Evolutionary conservation across 2,113 vertebrate genomes (phyloP).

Genomic region (Urocolius indicus): DNA sequence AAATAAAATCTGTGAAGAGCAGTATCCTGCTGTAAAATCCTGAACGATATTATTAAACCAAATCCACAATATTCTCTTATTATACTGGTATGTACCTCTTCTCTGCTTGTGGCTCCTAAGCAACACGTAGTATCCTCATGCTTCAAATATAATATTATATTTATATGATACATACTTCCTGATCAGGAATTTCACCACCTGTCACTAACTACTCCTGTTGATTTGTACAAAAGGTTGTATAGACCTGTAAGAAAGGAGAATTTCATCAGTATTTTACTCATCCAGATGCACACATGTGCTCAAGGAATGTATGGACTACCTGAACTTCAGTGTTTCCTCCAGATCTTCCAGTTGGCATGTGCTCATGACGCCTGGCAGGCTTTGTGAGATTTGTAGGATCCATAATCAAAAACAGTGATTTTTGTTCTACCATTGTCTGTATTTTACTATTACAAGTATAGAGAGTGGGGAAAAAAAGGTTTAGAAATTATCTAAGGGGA

Average conservation of each 20-base stretch:
- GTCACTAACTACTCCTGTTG: not conserved
- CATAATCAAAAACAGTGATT: not conserved
- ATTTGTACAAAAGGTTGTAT: not conserved
- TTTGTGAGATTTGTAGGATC: not conserved
- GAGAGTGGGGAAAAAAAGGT: not conserved
- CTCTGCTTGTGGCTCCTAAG: not conserved
- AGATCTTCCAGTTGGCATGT: not conserved
- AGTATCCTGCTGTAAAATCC: not conserved
- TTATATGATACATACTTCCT: not conserved
- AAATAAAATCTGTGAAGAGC: not conserved
- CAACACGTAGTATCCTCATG: not conserved
- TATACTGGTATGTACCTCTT: not conserved
- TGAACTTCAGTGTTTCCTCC: not conserved
- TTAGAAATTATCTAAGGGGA: not conserved
- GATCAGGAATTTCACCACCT: not conserved
- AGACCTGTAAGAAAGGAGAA: not conserved
- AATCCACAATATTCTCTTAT: not conserved
- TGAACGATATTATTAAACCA: not conserved
- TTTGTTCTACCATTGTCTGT: not conserved
- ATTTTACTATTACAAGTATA: not conserved
- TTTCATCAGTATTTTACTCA: not conserved
- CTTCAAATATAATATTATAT: not conserved
- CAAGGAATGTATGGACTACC: not conserved
- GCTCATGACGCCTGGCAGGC: not conserved
- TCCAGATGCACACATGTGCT: not conserved